A percentile compares a stretch with the other conserved stretches of the same genome.
Conservation (phyloP, 2,888 invertebrate species). For the Flabesymbios commensalis region DNA sequence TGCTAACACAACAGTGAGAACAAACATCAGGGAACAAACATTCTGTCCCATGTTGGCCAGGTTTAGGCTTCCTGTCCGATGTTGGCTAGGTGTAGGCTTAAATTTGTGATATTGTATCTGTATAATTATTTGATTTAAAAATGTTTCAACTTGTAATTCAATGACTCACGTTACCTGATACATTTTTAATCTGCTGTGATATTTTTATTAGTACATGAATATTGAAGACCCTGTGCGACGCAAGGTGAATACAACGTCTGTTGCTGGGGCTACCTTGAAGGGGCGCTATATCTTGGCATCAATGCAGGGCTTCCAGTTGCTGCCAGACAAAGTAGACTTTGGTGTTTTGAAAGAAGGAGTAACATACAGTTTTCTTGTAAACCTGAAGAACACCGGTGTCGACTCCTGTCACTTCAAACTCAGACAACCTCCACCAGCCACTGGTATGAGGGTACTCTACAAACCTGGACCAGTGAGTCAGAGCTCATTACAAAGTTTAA, state of each 20-base stretch:
- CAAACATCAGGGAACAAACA: too few species aligned
- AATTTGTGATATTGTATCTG: too few species aligned
- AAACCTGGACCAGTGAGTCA: constrained; percentile 57
- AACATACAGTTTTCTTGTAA: constrained; percentile 52
- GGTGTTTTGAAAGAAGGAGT: constrained; percentile 59
- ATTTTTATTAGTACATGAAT: constrained; percentile 48
- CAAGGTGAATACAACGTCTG: constrained; percentile 47
- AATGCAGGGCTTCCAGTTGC: constrained; percentile 54
- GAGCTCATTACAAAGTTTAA: too few species aligned
- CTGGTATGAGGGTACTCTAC: constrained; percentile 56
- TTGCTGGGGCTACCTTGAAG: constrained; percentile 49
- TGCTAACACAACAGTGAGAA: too few species aligned
- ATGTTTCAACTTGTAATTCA: too few species aligned
- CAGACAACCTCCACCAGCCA: constrained; percentile 59
- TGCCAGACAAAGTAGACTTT: constrained; percentile 57
- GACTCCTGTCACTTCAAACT: constrained; percentile 60
- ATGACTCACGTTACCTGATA: too few species aligned
- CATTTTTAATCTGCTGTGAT: too few species aligned
- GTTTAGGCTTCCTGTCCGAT: too few species aligned
- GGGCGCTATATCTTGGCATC: constrained; percentile 44
- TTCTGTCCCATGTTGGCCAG: too few species aligned
- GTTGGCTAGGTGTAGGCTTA: too few species aligned
- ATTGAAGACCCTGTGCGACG: constrained; percentile 58
- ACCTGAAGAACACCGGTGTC: constrained; percentile 58
- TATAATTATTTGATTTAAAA: too few species aligned